Conservation (phyloP, 1,140 invertebrate species). For the Rhagoletis pomonella region DNA sequence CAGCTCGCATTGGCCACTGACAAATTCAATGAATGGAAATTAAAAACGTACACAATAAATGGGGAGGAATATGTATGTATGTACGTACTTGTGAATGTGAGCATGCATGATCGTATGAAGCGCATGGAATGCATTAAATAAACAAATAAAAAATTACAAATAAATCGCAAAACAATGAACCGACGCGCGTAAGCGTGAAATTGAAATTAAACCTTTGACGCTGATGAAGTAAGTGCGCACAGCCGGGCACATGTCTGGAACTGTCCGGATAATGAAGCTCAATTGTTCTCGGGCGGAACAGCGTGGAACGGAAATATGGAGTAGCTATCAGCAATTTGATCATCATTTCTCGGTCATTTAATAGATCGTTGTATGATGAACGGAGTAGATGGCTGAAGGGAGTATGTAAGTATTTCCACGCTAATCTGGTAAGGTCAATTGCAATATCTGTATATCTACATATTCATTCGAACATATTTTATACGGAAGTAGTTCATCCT, state of each 20-base stretch:
- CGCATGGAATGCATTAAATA: neutral
- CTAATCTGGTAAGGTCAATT: too few relatives aligned
- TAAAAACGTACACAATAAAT: conserved; percentile 30
- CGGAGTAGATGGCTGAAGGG: too few relatives aligned
- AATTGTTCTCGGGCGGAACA: conserved; percentile 32
- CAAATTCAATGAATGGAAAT: conserved; percentile 46
- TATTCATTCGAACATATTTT: too few relatives aligned
- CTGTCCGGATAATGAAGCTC: conserved; percentile 6
- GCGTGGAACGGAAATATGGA: neutral
- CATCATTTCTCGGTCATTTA: neutral
- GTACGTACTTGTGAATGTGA: neutral
- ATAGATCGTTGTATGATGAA: too few relatives aligned
- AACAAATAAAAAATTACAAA: conserved; percentile 19
- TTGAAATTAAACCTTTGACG: conserved; percentile 48
- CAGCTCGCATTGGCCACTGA: conserved; percentile 6
- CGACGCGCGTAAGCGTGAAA: conserved; percentile 47
- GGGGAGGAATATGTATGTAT: neutral
- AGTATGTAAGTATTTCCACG: too few relatives aligned
- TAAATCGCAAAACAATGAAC: conserved; percentile 41
- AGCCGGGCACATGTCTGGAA: conserved; percentile 42
- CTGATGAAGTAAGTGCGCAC: conserved; percentile 39
- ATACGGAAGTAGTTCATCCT: too few relatives aligned
- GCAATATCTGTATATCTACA: too few relatives aligned
- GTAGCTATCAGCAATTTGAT: neutral
- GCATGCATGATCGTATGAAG: neutral